These are phyloP conservation scores for Octopus sinensis DNA, from an alignment of 1,140 invertebrate genomes.

Conservation along the genomic window DNA sequence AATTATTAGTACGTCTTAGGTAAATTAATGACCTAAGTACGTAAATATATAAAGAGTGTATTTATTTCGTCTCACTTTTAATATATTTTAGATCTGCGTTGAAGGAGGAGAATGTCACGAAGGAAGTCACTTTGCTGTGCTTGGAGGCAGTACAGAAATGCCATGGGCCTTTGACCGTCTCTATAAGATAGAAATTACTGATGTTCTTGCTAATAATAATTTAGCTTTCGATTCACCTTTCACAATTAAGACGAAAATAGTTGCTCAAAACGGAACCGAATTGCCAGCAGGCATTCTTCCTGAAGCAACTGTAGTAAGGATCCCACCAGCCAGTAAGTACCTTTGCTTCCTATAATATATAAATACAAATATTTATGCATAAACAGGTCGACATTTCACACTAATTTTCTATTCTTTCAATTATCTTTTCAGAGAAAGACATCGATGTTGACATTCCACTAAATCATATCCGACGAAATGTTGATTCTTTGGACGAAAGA, in stretches of 20 bases:
- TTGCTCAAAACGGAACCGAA: conserved; percentile 25
- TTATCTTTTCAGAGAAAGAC: not conserved
- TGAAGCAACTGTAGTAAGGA: not conserved
- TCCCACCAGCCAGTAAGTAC: not conserved
- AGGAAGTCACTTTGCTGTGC: conserved; percentile 20
- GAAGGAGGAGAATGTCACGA: conserved; percentile 17
- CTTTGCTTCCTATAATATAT: not conserved
- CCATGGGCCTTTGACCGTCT: conserved; percentile 30
- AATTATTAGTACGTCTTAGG: no score
- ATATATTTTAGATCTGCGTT: not conserved
- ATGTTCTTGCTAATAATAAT: conserved; percentile 18
- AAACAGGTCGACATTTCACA: not conserved
- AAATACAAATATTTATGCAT: not conserved
- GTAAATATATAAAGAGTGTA: no score
- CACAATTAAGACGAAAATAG: conserved; percentile 20
- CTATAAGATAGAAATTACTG: conserved; percentile 30
- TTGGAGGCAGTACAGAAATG: conserved; percentile 30
- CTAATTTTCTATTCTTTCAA: not conserved
- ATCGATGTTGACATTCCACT: conserved; percentile 4
- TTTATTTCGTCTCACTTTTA: no score
- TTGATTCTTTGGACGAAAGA: conserved; percentile 1
- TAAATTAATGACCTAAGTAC: no score
- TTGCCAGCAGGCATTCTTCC: conserved; percentile 6
- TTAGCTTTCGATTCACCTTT: conserved; percentile 21
- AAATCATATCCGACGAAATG: conserved; percentile 6